Conservation (phyloP, 2,888 invertebrate genomes). For the Calameuta idolon region DNA sequence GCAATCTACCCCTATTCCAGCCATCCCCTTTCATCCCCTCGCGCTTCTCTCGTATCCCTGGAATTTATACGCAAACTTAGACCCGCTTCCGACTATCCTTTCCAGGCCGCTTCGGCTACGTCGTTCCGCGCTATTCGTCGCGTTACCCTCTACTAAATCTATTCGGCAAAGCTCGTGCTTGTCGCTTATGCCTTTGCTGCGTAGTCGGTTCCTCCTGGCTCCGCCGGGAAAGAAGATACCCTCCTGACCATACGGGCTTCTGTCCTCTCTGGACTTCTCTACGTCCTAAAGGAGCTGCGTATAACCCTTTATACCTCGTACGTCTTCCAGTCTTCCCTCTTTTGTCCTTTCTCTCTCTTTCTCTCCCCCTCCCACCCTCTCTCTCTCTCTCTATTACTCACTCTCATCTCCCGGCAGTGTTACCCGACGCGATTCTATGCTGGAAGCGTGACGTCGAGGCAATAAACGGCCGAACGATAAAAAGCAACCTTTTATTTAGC, state of each 20-base stretch:
- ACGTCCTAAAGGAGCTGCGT: not conserved
- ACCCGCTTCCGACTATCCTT: not conserved
- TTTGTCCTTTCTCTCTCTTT: not conserved
- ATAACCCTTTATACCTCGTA: not conserved
- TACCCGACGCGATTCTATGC: conserved; percentile 24
- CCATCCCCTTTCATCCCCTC: conserved; percentile 7
- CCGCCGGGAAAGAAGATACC: not conserved
- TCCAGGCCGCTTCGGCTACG: not conserved
- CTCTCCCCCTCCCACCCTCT: conserved; percentile 8
- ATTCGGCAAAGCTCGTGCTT: conserved; percentile 13
- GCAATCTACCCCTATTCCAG: not conserved
- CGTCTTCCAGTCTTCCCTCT: not conserved
- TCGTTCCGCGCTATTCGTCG: conserved; percentile 29
- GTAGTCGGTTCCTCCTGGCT: not conserved
- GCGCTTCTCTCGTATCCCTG: conserved; percentile 24
- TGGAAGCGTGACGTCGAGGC: conserved; percentile 26
- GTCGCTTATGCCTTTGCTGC: not conserved
- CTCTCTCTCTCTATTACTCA: conserved; percentile 4
- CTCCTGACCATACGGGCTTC: not conserved
- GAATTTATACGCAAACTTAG: conserved; percentile 49
- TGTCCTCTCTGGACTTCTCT: not conserved
- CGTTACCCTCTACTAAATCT: conserved; percentile 35
- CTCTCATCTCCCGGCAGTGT: conserved; percentile 10
- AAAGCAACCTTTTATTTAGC: conserved; percentile 39
- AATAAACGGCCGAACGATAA: conserved; percentile 39